Evolutionary conservation across 2,113 vertebrate genomes (phyloP), one percentile per base, ranked within the genome.

Genomic region (Leucopsar rothschildi): DNA sequence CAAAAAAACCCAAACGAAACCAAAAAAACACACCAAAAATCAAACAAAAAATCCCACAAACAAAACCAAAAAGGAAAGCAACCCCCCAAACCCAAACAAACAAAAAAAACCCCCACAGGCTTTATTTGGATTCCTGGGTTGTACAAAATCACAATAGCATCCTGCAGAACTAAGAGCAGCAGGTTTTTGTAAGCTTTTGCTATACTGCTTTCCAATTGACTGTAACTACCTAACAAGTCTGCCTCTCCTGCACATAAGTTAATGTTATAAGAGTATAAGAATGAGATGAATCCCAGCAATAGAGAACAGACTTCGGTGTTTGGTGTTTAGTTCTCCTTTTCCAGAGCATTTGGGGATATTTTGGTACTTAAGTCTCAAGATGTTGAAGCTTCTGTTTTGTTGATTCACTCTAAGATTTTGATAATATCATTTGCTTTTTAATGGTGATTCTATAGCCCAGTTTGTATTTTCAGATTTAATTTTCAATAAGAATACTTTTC

Each of bases 151-250:
- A 50, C 31, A 29, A 29, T 64, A 93, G 19, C 11, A 69, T 24
- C 40, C 45, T 70, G 55, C 45, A 88, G 40, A 95, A 69, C 37
- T 94, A 71, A 90, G 13, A 77, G 68, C 57, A 66, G 18, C 40
- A 88, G 88, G 60, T 47, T 86, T 97, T 93, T 92, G 92, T 79
- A 49, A 92, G 60, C 73, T 98, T 96, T 90, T 98, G 64, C 33
- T 71, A 27, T 97, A 90, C 29, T 29, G 35, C 29, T 59, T 60
- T 53, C 70, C 80, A 59, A 53, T 13, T 50, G 61, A 94, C 12
- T 92, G 82, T 95, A 95, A 97, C 88, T 95, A 86, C 17, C 13
- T 60, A 50, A 8, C 3, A 82, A 53, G 25, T 92, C 66, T 90
- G 49, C 21, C 15, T 44, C 24, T 68, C 53, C 18, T 44, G 39